Base-by-base conservation (phyloP, 1,140 invertebrate species). In the Ceratosolen solmsi region DNA sequence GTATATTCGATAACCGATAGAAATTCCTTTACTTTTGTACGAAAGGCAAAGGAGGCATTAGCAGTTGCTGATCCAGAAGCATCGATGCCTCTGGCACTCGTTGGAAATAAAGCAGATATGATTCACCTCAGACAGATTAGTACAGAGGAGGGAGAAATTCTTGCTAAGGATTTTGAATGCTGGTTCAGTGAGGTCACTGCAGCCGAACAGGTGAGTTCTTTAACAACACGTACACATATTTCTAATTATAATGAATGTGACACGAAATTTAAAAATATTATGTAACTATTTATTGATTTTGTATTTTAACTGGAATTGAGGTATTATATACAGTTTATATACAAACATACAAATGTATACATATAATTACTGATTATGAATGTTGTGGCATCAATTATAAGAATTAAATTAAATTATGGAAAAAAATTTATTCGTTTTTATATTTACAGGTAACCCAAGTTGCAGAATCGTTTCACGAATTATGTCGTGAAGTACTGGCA, bases 1-100 rank as follows among this genome's bases (percentile, higher is more conserved):
- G 96, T 98, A 7, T 98, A 98, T 90, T 97, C 97, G 38, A 98
- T 98, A 85, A 98, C 96, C 0, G 97, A 98, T 89, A 92, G 96
- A 60, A 92, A 93, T 68, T 97, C 96, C 27, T 98, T 98, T 89
- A 96, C 96, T 88, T 97, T 96, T 86, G 94, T 97, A 65, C 94
- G 95, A 58, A 93, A 95, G 81, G 94, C 95, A 9, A 93, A 96
- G 92, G 93, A 96, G 90, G 90, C 94, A 86, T 91, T 96, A 89
- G 86, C 94, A n/a, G 93, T 94, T 70, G 88, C 87, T 51, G 88
- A 89, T 85, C 89, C 89, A 13, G 91, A 95, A 86, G 93, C 93
- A 13, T 94, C 95, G 84, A 94, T 94, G 83, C 96, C 96, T 2
- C 93, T 97, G 9, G 94, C 95, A 8, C 92, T 98, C 4, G 95